Percentiles rank a stretch among this genome's conserved stretches.
phyloP scores from a whole-genome alignment of 2,888 invertebrate genomes.

The Gerris lacustris region DNA sequence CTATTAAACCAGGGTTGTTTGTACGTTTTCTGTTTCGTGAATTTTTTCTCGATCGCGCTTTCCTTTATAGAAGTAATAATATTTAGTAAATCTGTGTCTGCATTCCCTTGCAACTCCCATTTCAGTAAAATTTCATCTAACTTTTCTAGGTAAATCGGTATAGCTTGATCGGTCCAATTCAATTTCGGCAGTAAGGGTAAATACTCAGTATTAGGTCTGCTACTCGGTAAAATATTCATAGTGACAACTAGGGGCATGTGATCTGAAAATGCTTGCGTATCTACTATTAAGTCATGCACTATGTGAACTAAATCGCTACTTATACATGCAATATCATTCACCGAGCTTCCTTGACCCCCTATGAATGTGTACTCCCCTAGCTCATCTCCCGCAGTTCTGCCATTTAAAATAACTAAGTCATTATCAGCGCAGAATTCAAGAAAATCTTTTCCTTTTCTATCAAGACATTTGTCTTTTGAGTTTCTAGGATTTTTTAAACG shows the following conservation, averaged over 20 bases:
- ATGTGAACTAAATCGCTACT: background rate
- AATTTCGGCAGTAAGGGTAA: background rate
- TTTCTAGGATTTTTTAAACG: background rate
- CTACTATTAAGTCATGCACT: constrained; percentile 8
- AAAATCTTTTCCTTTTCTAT: constrained; percentile 5
- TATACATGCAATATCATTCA: constrained; percentile 8
- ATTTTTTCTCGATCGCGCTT: background rate
- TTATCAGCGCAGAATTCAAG: constrained; percentile 11
- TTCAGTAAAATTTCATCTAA: background rate
- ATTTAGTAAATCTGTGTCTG: background rate
- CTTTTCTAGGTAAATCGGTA: background rate
- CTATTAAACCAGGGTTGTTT: constrained; percentile 14
- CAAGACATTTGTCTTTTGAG: constrained; percentile 8
- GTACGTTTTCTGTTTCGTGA: background rate
- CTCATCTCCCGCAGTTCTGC: background rate
- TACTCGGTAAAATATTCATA: background rate
- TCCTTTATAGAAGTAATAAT: background rate
- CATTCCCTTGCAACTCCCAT: background rate
- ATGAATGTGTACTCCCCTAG: constrained; percentile 10
- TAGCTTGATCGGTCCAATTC: background rate
- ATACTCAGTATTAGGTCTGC: background rate
- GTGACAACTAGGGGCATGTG: constrained; percentile 9
- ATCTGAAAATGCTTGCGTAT: constrained; percentile 7
- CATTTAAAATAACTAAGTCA: constrained; percentile 13
- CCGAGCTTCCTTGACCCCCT: background rate